Conservation (phyloP, 2,888 invertebrate genomes). For the Hypena proboscidalis region DNA sequence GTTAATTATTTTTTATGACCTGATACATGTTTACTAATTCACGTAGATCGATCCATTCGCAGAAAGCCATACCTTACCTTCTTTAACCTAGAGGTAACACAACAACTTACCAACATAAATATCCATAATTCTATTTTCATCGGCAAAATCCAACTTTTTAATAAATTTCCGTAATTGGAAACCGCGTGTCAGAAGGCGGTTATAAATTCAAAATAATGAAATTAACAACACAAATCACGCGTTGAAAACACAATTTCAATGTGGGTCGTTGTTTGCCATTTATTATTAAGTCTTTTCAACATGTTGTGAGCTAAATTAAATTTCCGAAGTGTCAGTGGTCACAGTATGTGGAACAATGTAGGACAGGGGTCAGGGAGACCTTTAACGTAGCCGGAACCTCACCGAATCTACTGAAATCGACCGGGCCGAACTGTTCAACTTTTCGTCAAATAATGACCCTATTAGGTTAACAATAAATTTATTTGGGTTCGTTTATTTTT, state of each 20-base stretch:
- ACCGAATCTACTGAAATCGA: conserved; percentile 21
- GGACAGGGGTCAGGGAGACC: conserved; percentile 22
- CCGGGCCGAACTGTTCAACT: conserved; percentile 3
- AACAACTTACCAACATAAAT: too few relatives aligned
- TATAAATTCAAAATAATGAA: conserved; percentile 5
- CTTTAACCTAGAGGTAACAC: too few relatives aligned
- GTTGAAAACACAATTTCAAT: conserved; percentile 11
- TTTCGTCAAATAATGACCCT: conserved; percentile 9
- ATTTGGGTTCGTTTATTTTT: conserved; percentile 12
- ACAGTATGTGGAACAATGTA: conserved; percentile 43
- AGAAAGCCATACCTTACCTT: too few relatives aligned
- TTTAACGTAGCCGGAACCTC: conserved; percentile 20
- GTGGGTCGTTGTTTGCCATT: conserved; percentile 15
- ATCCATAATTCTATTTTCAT: too few relatives aligned
- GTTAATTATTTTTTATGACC: too few relatives aligned
- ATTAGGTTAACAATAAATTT: conserved; percentile 12
- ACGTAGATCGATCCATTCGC: too few relatives aligned
- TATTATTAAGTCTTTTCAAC: conserved; percentile 18
- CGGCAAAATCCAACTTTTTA: background rate
- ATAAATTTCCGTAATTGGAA: conserved; percentile 9
- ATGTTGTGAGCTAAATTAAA: conserved; percentile 46
- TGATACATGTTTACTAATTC: too few relatives aligned
- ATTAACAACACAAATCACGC: conserved; percentile 7
- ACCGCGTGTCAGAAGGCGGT: conserved; percentile 4
- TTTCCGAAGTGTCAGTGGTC: conserved; percentile 50